Conservation (phyloP, 2,113 vertebrate genomes). For the Lagenorhynchus albirostris region DNA sequence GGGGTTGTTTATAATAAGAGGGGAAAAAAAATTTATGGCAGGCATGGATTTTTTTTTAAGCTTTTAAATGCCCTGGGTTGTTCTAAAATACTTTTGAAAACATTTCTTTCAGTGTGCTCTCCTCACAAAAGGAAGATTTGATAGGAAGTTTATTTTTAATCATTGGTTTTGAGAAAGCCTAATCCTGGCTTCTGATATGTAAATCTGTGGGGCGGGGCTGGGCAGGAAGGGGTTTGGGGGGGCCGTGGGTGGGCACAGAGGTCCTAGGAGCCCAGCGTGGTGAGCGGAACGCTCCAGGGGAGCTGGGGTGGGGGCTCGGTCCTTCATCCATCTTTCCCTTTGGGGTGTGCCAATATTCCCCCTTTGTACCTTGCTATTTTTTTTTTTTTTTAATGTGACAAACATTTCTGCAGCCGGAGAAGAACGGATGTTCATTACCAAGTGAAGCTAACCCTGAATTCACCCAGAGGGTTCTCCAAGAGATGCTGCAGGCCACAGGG, state of each 20-base stretch:
- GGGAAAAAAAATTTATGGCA: background rate
- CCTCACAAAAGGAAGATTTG: background rate
- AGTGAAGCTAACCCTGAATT: background rate
- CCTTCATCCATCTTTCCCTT: background rate
- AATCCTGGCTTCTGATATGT: background rate
- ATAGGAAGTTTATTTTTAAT: background rate
- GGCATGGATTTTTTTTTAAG: background rate
- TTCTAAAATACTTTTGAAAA: constrained; percentile 20
- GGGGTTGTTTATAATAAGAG: background rate
- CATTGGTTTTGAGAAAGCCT: background rate
- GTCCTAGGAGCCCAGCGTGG: background rate
- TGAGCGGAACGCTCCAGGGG: background rate
- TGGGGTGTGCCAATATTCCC: background rate
- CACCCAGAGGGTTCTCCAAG: background rate
- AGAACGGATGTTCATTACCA: background rate
- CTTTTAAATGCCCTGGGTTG: background rate
- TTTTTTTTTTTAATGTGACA: background rate
- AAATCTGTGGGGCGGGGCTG: background rate
- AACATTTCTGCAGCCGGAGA: background rate
- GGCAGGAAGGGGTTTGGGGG: background rate
- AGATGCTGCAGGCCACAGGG: background rate
- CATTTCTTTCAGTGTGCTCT: background rate
- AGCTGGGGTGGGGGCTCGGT: background rate
- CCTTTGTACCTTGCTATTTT: background rate
- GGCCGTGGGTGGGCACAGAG: no score